Conservation (phyloP, 2,113 vertebrate species). For the Turdus rufiventris region DNA sequence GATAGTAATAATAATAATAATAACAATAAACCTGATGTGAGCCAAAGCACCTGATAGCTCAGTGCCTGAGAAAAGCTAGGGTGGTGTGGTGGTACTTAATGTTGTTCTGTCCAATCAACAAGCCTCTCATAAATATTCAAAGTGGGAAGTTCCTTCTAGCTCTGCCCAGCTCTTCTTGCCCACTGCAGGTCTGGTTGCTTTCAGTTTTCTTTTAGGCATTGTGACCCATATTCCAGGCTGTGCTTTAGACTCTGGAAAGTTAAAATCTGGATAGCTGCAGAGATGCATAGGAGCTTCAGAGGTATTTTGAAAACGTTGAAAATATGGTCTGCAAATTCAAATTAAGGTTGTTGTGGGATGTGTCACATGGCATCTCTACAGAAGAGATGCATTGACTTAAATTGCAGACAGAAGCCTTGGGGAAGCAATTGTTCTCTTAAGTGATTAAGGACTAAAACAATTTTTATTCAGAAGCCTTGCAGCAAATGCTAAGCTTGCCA, state of each 20-base stretch:
- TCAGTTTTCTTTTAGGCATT: not conserved
- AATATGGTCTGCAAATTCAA: not conserved
- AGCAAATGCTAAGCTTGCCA: constrained; percentile 35
- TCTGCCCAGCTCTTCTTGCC: not conserved
- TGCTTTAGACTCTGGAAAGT: not conserved
- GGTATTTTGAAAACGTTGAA: not conserved
- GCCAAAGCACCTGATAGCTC: not conserved
- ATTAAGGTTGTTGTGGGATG: not conserved
- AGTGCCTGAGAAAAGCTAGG: not conserved
- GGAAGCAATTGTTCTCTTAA: constrained; percentile 28
- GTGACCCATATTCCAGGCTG: not conserved
- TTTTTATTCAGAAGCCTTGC: constrained; percentile 9
- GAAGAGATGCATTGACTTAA: not conserved
- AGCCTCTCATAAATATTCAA: not conserved
- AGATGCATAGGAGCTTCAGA: not conserved
- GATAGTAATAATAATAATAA: not conserved
- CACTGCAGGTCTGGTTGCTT: not conserved
- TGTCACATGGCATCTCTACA: not conserved
- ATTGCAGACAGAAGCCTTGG: constrained; percentile 32
- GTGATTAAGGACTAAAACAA: not conserved
- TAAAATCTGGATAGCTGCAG: not conserved
- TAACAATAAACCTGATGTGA: not conserved
- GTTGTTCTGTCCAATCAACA: not conserved
- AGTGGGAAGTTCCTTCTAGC: not conserved
- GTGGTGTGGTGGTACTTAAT: not conserved